These are phyloP conservation scores for Eurois occulta DNA, from an alignment of 2,888 invertebrate species.

Conservation along the genomic window DNA sequence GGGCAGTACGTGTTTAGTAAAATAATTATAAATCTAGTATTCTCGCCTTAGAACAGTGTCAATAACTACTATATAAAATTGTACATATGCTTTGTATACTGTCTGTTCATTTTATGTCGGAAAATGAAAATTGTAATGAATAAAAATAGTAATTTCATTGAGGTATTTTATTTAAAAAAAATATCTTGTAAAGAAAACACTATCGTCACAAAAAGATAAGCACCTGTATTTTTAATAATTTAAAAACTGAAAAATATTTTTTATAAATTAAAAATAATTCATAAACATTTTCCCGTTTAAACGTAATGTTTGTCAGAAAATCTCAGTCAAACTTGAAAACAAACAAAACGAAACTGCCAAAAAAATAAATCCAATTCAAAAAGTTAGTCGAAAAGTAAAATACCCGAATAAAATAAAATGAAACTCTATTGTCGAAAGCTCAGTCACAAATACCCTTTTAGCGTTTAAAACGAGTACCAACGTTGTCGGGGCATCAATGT, in stretches of 20 bases:
- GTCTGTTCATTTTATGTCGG: conserved; percentile 74
- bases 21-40: conserved; percentile 60
- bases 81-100: conserved; percentile 80
- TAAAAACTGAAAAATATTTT: not conserved
- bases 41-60: conserved; percentile 80
- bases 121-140: conserved; percentile 71
- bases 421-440: conserved; percentile 39
- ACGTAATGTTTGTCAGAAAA: not conserved
- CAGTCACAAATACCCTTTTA: conserved; percentile 54
- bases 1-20: conserved; percentile 50
- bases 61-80: conserved; percentile 76
- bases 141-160: conserved; percentile 72
- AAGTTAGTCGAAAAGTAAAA: conserved; percentile 23
- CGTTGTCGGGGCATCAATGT: conserved; percentile 37
- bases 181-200: not conserved
- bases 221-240: no score
- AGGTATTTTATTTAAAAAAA: conserved; percentile 35
- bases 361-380: conserved; percentile 14
- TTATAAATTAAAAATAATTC: not conserved
- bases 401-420: conserved; percentile 31
- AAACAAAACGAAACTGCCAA: not conserved
- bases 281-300: not conserved
- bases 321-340: not conserved
- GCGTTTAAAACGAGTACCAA: conserved; percentile 42
- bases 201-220: not conserved